Percentiles rank a stretch among this genome's conserved stretches.
Conservation (phyloP, 2,888 invertebrate species). For the Hipparchia sbordonii region DNA sequence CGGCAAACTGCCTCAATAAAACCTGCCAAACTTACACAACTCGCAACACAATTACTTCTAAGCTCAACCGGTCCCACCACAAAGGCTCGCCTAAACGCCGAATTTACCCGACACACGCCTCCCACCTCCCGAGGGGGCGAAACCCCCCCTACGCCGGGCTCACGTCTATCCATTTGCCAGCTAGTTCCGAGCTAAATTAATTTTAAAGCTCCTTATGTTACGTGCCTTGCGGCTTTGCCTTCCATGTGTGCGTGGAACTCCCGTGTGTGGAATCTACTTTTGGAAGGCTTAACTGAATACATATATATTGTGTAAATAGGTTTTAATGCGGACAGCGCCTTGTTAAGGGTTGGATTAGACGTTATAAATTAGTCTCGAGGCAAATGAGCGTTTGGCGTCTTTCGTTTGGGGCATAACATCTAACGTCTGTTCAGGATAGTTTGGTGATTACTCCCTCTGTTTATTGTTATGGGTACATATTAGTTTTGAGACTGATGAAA, state of each 20-base stretch:
- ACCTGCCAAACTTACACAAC: conserved; percentile 50
- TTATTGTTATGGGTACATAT: conserved; percentile 16
- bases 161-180: conserved; percentile 84
- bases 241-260: conserved; percentile 63
- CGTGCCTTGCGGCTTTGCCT: conserved; percentile 81
- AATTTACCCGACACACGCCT: conserved; percentile 69
- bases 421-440: conserved; percentile 40
- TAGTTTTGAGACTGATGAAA: not conserved
- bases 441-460: conserved; percentile 38
- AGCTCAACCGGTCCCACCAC: conserved; percentile 72
- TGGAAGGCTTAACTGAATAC: conserved; percentile 77
- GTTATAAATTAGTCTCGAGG: conserved; percentile 72
- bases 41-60: conserved; percentile 71
- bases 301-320: conserved; percentile 58
- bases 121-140: conserved; percentile 49
- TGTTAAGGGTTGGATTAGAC: conserved; percentile 77
- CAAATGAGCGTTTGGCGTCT: conserved; percentile 55
- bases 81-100: conserved; percentile 80
- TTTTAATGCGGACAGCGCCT: conserved; percentile 69
- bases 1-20: conserved; percentile 51
- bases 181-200: conserved; percentile 84
- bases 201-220: conserved; percentile 84
- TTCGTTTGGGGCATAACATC: conserved; percentile 40
- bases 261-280: conserved; percentile 65
- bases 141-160: conserved; percentile 62